phyloP scores from a whole-genome alignment of 2,888 invertebrate species.

The Trissoscelio sp. region DNA sequence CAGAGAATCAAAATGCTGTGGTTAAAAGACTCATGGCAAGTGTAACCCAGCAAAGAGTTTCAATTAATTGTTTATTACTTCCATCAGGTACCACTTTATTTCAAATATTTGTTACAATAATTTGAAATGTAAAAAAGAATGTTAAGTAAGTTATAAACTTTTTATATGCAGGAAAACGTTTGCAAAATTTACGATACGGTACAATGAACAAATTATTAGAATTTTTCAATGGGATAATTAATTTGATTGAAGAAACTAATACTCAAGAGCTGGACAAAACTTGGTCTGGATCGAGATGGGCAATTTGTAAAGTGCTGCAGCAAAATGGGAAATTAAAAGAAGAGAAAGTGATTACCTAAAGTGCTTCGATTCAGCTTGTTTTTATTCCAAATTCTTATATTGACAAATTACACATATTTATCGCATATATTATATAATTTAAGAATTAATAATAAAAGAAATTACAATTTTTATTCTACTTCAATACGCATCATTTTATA shows the following conservation, averaged over 20 bases:
- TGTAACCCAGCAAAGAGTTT: conserved; percentile 87
- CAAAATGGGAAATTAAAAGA: conserved; percentile 37
- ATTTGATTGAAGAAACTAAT: conserved; percentile 79
- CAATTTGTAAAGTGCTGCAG: conserved; percentile 39
- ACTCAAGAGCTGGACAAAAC: conserved; percentile 76
- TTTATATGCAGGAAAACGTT: conserved; percentile 74
- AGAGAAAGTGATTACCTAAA: background rate
- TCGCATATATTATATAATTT: background rate
- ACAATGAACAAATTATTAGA: conserved; percentile 79
- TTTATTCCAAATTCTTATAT: background rate
- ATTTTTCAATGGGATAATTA: conserved; percentile 77
- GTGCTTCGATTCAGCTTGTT: conserved; percentile 1
- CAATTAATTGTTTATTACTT: conserved; percentile 82
- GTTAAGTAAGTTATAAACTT: too few relatives aligned
- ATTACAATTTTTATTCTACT: too few relatives aligned
- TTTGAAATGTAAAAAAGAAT: too few relatives aligned
- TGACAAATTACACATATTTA: too few relatives aligned
- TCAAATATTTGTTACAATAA: background rate
- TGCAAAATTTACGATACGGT: conserved; percentile 78
- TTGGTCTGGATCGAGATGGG: conserved; percentile 73
- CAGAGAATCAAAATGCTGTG: conserved; percentile 86
- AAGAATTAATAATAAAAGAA: conserved; percentile 1
- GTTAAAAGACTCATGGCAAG: conserved; percentile 88
- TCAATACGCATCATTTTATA: conserved; percentile 47
- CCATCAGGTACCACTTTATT: conserved; percentile 76